Base-by-base conservation (phyloP, 2,113 vertebrate species). In the Hylia prasina region DNA sequence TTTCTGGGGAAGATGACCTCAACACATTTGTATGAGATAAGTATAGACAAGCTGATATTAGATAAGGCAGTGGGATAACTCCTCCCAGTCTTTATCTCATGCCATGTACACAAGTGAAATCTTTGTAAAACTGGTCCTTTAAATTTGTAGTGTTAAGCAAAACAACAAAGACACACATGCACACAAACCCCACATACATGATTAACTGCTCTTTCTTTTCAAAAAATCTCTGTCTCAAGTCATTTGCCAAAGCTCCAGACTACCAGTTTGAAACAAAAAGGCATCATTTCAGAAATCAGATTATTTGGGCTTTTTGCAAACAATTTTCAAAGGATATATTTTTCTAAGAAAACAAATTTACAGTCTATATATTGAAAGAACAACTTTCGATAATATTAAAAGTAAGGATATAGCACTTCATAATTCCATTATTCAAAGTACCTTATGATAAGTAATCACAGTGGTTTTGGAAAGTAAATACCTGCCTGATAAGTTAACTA, bases 11-110 rank as follows among this genome's bases (percentile, higher is more conserved):
- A 81, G 56, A 73, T 65, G 47, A 92, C 90, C 94, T 95, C 79
- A 73, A 88, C 61, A 23, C 35, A 56, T 60, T 89, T 58, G 19
- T 82, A 60, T 50, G 70, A 94, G 72, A 47, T 58, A 84, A 87
- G 68, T 61, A 92, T 68, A 87, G 47, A 87, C 44, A 93, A 88
- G 31, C 90, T 35, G 66, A 28, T 78, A 69, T 92, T 81, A 96
- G 90, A 82, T 90, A 91, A 94, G 63, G 71, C 68, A 70, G 82
- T 44, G 51, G 63, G 73, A 69, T 93, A 69, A 71, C 85, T 95
- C 95, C 82, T 95, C 93, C 94, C 77, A 79, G 81, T 90, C 78
- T 73, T 88, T 76, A 64, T 79, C 63, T 91, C 89, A 82, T 78
- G 64, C 69, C 76, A 65, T 78, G 28, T n/a, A 90, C 44, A 68